Percentiles rank a stretch among this genome's conserved stretches.
These are phyloP conservation scores for Drosophila formosana DNA, from an alignment of 2,888 invertebrate genomes.

Conservation along the genomic window DNA sequence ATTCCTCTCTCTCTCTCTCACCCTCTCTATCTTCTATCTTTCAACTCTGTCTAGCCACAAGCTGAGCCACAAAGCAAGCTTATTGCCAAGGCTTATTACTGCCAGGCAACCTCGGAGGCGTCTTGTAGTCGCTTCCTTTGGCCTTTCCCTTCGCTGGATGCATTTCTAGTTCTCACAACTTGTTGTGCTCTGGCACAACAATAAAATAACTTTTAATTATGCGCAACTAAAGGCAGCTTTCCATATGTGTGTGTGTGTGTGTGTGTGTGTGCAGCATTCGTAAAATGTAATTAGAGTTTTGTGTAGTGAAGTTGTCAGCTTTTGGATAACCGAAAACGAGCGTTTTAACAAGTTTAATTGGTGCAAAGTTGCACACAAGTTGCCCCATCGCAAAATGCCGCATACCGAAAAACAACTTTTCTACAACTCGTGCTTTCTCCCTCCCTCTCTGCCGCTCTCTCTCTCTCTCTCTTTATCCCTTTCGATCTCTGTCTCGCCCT, in stretches of 20 bases:
- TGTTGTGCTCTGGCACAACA: slow-evolving; percentile 57
- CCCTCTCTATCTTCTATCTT: neutral
- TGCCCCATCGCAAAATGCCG: slow-evolving; percentile 51
- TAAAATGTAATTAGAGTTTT: slow-evolving; percentile 80
- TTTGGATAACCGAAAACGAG: slow-evolving; percentile 81
- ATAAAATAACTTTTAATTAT: slow-evolving; percentile 82
- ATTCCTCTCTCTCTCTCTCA: neutral
- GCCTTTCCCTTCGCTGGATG: slow-evolving; percentile 1
- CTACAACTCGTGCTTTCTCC: slow-evolving; percentile 2
- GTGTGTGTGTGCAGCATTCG: slow-evolving; percentile 46
- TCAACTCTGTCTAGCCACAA: slow-evolving; percentile 5
- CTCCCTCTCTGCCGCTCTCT: neutral
- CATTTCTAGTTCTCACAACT: slow-evolving; percentile 44
- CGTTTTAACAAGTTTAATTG: slow-evolving; percentile 81
- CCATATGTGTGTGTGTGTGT: slow-evolving; percentile 28
- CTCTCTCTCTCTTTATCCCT: neutral
- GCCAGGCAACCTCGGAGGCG: slow-evolving; percentile 22
- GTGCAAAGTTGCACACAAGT: slow-evolving; percentile 80
- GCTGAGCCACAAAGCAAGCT: neutral
- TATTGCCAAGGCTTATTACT: slow-evolving; percentile 40
- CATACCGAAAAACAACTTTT: slow-evolving; percentile 59
- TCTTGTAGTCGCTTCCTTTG: neutral
- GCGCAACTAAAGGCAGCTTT: slow-evolving; percentile 64
- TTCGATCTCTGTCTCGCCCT: neutral
- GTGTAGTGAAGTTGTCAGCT: slow-evolving; percentile 78